Conservation (phyloP, 2,113 vertebrate species). For the Dasyornis broadbenti region DNA sequence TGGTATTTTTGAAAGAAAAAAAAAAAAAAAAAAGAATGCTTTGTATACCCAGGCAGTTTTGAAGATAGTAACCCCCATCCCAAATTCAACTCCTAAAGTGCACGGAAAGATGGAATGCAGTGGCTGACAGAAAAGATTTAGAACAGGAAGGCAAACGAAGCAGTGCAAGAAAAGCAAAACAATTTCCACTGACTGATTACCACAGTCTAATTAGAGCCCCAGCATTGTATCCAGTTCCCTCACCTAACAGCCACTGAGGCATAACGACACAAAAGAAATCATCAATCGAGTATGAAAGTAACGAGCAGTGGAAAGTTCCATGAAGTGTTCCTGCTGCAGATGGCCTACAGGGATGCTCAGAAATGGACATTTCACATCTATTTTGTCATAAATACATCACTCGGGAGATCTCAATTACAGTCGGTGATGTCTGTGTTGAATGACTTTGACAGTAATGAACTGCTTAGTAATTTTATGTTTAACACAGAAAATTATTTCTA, state of each 20-base stretch:
- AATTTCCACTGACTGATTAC: constrained; percentile 26
- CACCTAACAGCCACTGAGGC: constrained; percentile 30
- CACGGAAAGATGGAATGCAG: neutral
- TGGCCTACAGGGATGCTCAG: constrained; percentile 49
- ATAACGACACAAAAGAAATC: constrained; percentile 51
- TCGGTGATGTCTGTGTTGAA: constrained; percentile 50
- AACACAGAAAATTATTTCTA: constrained; percentile 64
- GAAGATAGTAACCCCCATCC: neutral
- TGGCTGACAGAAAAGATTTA: constrained; percentile 3
- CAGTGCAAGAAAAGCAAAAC: neutral
- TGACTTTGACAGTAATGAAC: constrained; percentile 64
- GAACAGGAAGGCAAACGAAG: neutral
- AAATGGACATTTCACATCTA: neutral
- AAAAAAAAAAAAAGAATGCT: neutral
- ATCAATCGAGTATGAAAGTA: neutral
- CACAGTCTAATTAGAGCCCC: neutral
- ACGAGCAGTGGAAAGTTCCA: constrained; percentile 53
- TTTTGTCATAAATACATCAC: constrained; percentile 20
- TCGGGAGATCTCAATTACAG: constrained; percentile 19
- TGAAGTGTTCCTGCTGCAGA: neutral
- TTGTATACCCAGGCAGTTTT: neutral
- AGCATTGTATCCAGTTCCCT: constrained; percentile 27
- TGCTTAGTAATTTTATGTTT: constrained; percentile 59
- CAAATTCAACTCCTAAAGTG: neutral
- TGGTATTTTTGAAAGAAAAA: neutral